phyloP scores from a whole-genome alignment of 2,888 invertebrate genomes.

The Dryobotodes eremita region DNA sequence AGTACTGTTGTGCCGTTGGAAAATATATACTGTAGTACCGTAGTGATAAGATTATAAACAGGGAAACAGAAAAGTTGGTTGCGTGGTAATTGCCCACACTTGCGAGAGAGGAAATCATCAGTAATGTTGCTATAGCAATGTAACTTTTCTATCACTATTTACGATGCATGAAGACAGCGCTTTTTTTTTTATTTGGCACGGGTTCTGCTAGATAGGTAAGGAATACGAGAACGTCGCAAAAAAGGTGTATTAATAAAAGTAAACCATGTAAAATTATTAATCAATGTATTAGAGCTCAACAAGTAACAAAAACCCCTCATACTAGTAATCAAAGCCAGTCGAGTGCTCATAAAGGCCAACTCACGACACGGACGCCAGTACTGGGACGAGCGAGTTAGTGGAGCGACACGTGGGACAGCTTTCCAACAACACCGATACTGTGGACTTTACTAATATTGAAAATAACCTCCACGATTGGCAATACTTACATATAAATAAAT shows the following conservation, averaged over 20 bases:
- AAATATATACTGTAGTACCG: neutral
- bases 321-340: slow-evolving; percentile 22
- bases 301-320: slow-evolving; percentile 25
- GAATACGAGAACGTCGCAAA: too few species aligned
- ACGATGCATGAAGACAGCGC: neutral
- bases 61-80: neutral
- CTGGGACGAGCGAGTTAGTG: slow-evolving; percentile 57
- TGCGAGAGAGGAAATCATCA: neutral
- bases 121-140: neutral
- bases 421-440: slow-evolving; percentile 41
- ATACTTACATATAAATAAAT: neutral
- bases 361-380: slow-evolving; percentile 44
- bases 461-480: neutral
- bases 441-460: slow-evolving; percentile 4
- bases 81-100: neutral
- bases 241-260: neutral
- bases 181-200: neutral
- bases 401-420: slow-evolving; percentile 63
- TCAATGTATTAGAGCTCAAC: slow-evolving; percentile 35
- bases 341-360: slow-evolving; percentile 51
- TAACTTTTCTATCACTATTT: neutral
- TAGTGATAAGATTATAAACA: neutral
- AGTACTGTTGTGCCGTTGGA: too few species aligned
- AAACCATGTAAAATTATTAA: neutral
- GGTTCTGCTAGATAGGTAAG: neutral